phyloP scores from a whole-genome alignment of 1,140 invertebrate species.

The Habropoda laboriosa region DNA sequence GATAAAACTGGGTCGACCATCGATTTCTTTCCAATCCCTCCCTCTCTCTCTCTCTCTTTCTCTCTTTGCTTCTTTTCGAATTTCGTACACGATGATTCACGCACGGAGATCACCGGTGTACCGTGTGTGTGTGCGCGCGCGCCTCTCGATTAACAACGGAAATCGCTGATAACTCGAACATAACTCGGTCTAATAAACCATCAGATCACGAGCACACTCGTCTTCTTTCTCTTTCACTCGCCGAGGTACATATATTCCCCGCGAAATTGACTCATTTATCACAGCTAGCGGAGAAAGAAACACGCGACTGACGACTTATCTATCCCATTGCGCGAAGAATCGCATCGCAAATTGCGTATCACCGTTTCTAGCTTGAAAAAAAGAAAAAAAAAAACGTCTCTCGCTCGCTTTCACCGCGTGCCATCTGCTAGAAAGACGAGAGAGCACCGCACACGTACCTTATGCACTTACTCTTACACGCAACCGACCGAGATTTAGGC shows the following conservation, averaged over 20 bases:
- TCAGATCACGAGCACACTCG: background rate
- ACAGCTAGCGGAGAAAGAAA: background rate
- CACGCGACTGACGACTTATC: background rate
- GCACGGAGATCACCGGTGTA: background rate
- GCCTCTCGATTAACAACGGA: constrained; percentile 9
- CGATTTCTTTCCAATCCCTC: background rate
- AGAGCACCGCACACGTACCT: too few species aligned
- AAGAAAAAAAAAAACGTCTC: constrained; percentile 23
- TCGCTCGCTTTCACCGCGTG: constrained; percentile 39
- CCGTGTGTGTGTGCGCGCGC: background rate
- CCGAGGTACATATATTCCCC: background rate
- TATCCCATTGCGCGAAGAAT: background rate
- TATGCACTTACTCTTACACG: too few species aligned
- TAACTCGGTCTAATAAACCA: background rate
- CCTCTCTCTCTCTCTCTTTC: too few species aligned
- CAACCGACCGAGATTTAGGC: background rate
- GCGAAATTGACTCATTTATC: constrained; percentile 22
- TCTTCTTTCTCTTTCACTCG: background rate
- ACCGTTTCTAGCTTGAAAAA: background rate
- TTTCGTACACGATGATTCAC: background rate
- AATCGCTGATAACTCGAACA: constrained; percentile 3
- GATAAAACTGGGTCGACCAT: constrained; percentile 35
- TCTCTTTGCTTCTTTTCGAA: background rate
- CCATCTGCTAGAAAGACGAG: constrained; percentile 32
- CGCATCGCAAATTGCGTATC: constrained; percentile 30